Evolutionary conservation across 2,888 invertebrate species (phyloP).

Genomic region (Drosophila imparisetae): DNA sequence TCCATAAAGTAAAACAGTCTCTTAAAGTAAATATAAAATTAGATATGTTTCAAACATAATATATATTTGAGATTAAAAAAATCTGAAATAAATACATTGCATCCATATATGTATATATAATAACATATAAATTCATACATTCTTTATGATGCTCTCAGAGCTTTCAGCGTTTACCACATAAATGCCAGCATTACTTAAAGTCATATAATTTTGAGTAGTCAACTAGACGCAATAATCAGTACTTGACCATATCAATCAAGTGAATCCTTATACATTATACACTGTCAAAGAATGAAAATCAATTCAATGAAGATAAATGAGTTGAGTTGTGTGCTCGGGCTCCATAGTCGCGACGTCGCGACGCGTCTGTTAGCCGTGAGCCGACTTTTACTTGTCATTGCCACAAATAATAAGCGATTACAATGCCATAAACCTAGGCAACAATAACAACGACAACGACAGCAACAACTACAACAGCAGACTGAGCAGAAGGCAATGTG

Average conservation of each 20-base stretch:
- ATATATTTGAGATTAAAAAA: not conserved
- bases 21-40: not conserved
- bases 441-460: slow-evolving; percentile 8
- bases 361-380: not conserved
- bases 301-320: slow-evolving; percentile 67
- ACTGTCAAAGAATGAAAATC: slow-evolving; percentile 30
- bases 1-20: not conserved
- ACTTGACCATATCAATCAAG: slow-evolving; percentile 36
- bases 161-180: not conserved
- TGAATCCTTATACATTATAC: slow-evolving; percentile 13
- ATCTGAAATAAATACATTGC: not conserved
- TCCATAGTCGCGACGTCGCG: not conserved
- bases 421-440: slow-evolving; percentile 52
- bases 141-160: not conserved
- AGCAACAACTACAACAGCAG: slow-evolving; percentile 13
- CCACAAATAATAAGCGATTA: slow-evolving; percentile 70
- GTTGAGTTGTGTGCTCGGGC: slow-evolving; percentile 29
- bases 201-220: not conserved
- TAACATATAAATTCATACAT: not conserved
- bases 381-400: slow-evolving; percentile 55
- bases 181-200: not conserved
- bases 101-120: not conserved
- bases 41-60: not conserved
- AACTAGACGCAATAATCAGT: slow-evolving; percentile 5
- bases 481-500: slow-evolving; percentile 19